Evolutionary conservation across 2,113 vertebrate genomes (phyloP), one percentile per base, ranked within the genome.

Genomic region (Peromyscus maniculatus): DNA sequence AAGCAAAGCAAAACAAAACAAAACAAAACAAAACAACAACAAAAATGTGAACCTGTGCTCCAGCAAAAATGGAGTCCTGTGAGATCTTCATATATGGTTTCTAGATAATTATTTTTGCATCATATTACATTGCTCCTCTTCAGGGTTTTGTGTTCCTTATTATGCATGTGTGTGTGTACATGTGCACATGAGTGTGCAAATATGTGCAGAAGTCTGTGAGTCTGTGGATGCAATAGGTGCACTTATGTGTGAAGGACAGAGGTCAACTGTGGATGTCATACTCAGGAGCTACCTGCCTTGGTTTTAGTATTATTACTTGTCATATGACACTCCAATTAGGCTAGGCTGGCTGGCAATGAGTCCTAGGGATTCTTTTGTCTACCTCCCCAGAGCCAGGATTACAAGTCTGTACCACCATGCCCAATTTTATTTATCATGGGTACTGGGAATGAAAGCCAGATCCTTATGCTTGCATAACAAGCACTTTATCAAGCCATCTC

Each of bases 61-160:
- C 33, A 74, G 52, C 43, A 87, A 55, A 55, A 46, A 84, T 21
- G n/a, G 49, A 36, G 1, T 84, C 7, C 78, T 88, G 28, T 36
- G 28, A 67, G n/a, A 1, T 91, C 28, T 74, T 71, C 84, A 12
- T 33, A n/a, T 24, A 49, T 71, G 15, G 9, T 67, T 67, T 82
- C 46, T 67, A 28, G 59, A n/a, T 0, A 0, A 31, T 43, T 55
- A 2, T 0, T 0, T 7, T 33, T 4, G 17, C 1, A 64, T 28
- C 17, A 21, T 36, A 5, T 16, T 33, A 1, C 0, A 21, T 8
- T 83, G 33, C 24, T 80, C 72, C 52, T 46, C 11, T 31, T 82
- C n/a, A 21, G 15, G 49, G 87, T 26, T n/a, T 2, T 49, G 17
- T 43, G 19, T 49, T 11, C 2, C 4, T 71, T 0, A 1, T 39